Percentiles rank a stretch among this genome's conserved stretches.
phyloP scores from a whole-genome alignment of 2,797 vertebrate genomes.

The Myotis vivesi region DNA sequence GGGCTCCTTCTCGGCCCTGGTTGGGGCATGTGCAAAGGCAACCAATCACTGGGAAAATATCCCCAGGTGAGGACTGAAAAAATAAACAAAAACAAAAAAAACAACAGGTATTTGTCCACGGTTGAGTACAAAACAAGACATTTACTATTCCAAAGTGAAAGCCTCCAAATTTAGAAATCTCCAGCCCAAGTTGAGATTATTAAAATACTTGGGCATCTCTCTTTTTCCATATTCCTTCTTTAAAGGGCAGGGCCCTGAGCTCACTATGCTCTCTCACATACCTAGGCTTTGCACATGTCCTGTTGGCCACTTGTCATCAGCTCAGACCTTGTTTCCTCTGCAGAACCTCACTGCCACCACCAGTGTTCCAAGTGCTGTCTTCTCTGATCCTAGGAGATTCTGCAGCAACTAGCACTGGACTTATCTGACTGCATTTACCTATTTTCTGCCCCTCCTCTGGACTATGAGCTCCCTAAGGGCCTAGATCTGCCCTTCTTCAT shows the following conservation, averaged over 20 bases:
- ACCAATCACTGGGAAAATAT: too few species aligned
- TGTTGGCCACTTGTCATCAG: neutral
- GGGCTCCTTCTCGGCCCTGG: too few species aligned
- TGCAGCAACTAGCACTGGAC: neutral
- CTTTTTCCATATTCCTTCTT: neutral
- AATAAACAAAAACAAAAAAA: too few species aligned
- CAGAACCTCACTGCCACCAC: neutral
- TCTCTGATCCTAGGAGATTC: neutral
- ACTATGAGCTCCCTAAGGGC: neutral
- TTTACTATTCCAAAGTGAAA: neutral
- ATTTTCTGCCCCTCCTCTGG: neutral
- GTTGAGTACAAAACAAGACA: neutral
- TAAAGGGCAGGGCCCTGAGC: neutral
- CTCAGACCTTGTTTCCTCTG: neutral
- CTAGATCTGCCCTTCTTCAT: neutral
- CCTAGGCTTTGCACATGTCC: neutral
- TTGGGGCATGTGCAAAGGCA: too few species aligned
- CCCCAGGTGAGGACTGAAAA: too few species aligned
- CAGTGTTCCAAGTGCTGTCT: neutral
- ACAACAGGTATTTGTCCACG: neutral
- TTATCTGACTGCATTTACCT: neutral
- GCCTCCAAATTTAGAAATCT: neutral
- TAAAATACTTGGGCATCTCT: neutral
- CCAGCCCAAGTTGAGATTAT: neutral
- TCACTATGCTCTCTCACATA: neutral